Evolutionary conservation across 2,888 invertebrate species (phyloP).

Genomic region (Acanthosoma haemorrhoidale): DNA sequence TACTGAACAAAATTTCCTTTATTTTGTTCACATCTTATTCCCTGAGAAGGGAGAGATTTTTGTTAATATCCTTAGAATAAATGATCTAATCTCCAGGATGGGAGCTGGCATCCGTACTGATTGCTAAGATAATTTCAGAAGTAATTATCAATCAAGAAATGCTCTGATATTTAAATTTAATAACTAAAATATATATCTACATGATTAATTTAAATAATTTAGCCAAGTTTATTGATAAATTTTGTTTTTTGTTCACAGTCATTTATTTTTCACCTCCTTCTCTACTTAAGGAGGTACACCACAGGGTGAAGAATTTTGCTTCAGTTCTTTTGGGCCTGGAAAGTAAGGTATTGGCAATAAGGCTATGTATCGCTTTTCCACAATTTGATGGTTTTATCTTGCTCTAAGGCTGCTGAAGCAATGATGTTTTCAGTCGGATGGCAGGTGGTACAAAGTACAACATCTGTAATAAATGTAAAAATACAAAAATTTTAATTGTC

Average conservation of each 20-base stretch:
- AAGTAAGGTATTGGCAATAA: background rate
- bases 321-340: background rate
- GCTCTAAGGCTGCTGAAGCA: slow-evolving; percentile 96
- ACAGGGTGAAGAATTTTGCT: background rate
- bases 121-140: too few species aligned
- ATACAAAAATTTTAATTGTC: too few species aligned
- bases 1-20: too few species aligned
- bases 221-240: background rate
- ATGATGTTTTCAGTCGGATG: slow-evolving; percentile 99
- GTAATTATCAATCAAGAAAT: too few species aligned
- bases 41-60: too few species aligned
- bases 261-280: background rate
- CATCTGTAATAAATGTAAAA: slow-evolving; percentile 61
- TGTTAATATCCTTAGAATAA: too few species aligned
- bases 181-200: background rate
- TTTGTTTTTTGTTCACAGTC: background rate
- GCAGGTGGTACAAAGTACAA: slow-evolving; percentile 95
- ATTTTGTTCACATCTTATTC: too few species aligned
- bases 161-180: too few species aligned
- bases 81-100: too few species aligned
- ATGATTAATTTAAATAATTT: background rate
- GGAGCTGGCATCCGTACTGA: too few species aligned
- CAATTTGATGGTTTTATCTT: slow-evolving; percentile 96
- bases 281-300: background rate
- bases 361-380: slow-evolving; percentile 85